These are phyloP conservation scores for Craseonycteris thonglongyai DNA, from an alignment of 2,113 vertebrate species.

Conservation along the genomic window DNA sequence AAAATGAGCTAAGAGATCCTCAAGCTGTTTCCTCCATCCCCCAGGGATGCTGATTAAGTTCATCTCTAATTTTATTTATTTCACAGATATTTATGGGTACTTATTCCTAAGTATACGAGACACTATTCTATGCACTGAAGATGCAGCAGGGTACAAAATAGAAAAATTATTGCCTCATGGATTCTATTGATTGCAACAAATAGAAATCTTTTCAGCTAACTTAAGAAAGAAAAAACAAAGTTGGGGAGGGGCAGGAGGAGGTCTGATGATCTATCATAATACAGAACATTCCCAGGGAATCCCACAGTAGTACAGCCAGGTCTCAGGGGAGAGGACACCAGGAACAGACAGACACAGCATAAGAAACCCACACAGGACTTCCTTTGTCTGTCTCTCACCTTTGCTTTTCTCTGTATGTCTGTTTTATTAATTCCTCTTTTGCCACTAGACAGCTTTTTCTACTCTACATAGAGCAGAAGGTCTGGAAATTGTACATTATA, in stretches of 20 bases:
- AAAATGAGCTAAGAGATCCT: conserved; percentile 36
- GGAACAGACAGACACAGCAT: too few relatives aligned
- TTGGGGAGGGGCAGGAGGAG: not conserved
- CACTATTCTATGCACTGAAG: not conserved
- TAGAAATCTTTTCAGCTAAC: not conserved
- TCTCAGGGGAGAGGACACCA: not conserved
- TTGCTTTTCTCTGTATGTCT: not conserved
- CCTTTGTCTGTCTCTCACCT: not conserved
- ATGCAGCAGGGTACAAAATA: not conserved
- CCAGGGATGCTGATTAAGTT: not conserved
- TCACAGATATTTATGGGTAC: not conserved
- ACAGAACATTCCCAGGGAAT: not conserved
- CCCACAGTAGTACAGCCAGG: not conserved
- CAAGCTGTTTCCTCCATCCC: conserved; percentile 23
- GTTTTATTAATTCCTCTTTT: not conserved
- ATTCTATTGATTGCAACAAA: not conserved
- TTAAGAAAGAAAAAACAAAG: not conserved
- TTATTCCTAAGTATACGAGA: not conserved
- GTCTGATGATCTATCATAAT: not conserved
- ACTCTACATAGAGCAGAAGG: not conserved
- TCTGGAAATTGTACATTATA: not conserved
- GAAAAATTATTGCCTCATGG: not conserved
- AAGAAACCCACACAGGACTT: not conserved
- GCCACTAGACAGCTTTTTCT: not conserved
- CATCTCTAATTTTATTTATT: conserved; percentile 1